phyloP scores from a whole-genome alignment of 2,113 vertebrate genomes.

The Oenanthe melanoleuca region DNA sequence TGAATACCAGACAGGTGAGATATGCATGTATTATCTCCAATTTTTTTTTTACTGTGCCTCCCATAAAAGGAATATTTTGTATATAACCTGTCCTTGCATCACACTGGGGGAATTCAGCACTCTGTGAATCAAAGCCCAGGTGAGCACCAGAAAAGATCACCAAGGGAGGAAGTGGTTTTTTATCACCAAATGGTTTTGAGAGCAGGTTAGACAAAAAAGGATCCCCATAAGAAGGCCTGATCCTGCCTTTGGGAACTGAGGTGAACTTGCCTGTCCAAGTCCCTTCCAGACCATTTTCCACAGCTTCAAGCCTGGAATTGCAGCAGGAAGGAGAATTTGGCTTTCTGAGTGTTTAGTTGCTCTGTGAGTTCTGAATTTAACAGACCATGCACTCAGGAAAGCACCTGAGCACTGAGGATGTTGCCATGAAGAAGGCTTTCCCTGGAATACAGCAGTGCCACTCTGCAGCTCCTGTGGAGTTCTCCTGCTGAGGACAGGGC shows the following conservation, averaged over 20 bases:
- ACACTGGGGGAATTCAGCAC: background rate
- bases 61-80: conserved; percentile 20
- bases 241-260: background rate
- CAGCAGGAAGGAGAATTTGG: background rate
- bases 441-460: background rate
- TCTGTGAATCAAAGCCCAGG: conserved; percentile 26
- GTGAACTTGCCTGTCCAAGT: background rate
- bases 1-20: conserved; percentile 64
- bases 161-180: background rate
- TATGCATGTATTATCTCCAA: background rate
- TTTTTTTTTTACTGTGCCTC: background rate
- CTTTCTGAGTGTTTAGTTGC: background rate
- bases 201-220: background rate
- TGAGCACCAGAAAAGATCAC: background rate
- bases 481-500: background rate
- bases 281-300: background rate
- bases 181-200: background rate
- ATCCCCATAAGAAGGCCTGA: background rate
- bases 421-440: background rate
- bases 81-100: background rate
- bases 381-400: accelerated
- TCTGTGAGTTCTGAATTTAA: background rate
- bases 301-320: background rate
- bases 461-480: background rate
- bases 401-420: background rate